These are phyloP conservation scores for Meteorus sp. DNA, from an alignment of 1,140 invertebrate species.

Conservation along the genomic window DNA sequence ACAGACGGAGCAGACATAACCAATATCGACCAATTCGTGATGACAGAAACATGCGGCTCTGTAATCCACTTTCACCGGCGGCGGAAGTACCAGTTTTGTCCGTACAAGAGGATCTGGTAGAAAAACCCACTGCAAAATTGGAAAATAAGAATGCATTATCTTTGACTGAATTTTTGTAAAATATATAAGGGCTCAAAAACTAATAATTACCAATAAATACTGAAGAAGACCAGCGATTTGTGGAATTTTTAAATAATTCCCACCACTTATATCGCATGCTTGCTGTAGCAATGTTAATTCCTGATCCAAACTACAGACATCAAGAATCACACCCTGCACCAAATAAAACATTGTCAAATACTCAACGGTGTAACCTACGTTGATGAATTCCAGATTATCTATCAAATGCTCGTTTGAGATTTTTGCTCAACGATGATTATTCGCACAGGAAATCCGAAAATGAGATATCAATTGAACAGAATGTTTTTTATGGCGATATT, in stretches of 20 bases:
- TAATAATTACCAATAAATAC: conserved; percentile 78
- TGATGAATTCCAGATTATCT: conserved; percentile 5
- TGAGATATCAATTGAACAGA: no score
- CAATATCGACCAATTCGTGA: conserved; percentile 92
- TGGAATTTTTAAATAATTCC: conserved; percentile 83
- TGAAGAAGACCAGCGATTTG: conserved; percentile 84
- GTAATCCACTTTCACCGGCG: conserved; percentile 90
- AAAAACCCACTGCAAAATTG: conserved; percentile 85
- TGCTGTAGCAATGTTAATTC: conserved; percentile 90
- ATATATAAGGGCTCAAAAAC: conserved; percentile 6
- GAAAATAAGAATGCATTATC: neutral
- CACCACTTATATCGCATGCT: conserved; percentile 94
- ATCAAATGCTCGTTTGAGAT: neutral
- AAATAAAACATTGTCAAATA: conserved; percentile 22
- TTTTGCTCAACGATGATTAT: neutral
- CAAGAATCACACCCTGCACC: conserved; percentile 80
- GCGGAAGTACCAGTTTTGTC: conserved; percentile 83
- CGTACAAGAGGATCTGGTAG: conserved; percentile 81
- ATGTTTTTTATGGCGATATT: no score
- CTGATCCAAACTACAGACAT: conserved; percentile 91
- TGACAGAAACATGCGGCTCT: conserved; percentile 98
- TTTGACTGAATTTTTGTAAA: neutral
- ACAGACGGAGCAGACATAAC: conserved; percentile 97
- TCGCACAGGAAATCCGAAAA: conserved; percentile 1
- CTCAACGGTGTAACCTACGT: conserved; percentile 10